Evolutionary conservation across 35 echinoderm and acorn worm genomes (phyloP).

Genomic region (Eucidaris tribuloides): DNA sequence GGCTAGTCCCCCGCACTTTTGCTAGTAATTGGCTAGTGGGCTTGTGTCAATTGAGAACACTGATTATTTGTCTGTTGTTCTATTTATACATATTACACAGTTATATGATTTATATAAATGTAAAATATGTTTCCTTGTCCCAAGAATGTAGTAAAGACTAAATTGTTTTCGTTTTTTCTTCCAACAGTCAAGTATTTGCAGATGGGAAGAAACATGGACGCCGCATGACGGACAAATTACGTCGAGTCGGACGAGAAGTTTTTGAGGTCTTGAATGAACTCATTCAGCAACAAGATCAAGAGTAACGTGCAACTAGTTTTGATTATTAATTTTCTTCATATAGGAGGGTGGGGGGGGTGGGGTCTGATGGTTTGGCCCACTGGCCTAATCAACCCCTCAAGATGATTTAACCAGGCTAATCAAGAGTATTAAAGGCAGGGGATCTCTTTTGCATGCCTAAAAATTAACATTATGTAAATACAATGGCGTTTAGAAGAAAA

Average conservation of each 20-base stretch:
- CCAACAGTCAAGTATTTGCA: conserved; percentile 52
- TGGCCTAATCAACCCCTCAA: no score
- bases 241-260: conserved; percentile 57
- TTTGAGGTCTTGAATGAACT: conserved; percentile 70
- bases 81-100: background rate
- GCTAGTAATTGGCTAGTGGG: background rate
- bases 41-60: background rate
- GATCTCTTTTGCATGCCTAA: no score
- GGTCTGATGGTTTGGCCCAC: no score
- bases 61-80: background rate
- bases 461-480: no score
- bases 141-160: background rate
- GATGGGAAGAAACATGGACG: conserved; percentile 56
- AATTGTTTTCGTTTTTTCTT: background rate
- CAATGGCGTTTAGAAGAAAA: no score
- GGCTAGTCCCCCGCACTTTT: background rate
- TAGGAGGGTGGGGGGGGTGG: background rate
- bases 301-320: background rate
- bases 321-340: no score
- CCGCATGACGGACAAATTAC: conserved; percentile 58
- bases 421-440: no score
- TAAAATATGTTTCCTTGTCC: background rate
- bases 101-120: background rate
- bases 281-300: conserved; percentile 13
- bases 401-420: no score